A percentile compares a stretch with the other conserved stretches of the same genome.
Evolutionary conservation across 1,140 invertebrate species (phyloP).

Genomic region (Bombus fervidus): DNA sequence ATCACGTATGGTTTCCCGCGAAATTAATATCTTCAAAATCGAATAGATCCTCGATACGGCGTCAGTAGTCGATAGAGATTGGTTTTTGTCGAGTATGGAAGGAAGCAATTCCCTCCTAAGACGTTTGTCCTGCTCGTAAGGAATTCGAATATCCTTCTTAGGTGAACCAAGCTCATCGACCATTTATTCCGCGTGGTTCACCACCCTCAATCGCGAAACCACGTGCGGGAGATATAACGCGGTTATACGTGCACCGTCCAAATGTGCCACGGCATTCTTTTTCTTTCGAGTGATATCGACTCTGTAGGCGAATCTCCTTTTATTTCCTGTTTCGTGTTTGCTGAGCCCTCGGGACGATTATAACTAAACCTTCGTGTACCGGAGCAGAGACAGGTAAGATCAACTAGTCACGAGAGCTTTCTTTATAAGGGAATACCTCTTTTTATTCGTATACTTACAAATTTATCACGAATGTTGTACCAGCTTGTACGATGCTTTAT

Average conservation of each 20-base stretch:
- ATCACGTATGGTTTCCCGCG: constrained; percentile 5
- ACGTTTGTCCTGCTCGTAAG: constrained; percentile 33
- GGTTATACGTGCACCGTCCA: constrained; percentile 16
- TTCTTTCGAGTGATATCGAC: constrained; percentile 7
- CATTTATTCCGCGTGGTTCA: constrained; percentile 65
- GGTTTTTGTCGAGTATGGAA: constrained; percentile 22
- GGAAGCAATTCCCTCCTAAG: constrained; percentile 6
- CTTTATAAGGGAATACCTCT: background rate
- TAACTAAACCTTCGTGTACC: constrained; percentile 14
- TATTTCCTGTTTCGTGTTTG: background rate
- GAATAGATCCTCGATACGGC: background rate
- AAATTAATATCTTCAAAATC: constrained; percentile 34
- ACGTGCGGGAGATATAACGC: constrained; percentile 8
- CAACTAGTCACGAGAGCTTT: constrained; percentile 22
- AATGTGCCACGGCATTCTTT: constrained; percentile 11
- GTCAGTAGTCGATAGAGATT: constrained; percentile 2
- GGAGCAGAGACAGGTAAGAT: background rate
- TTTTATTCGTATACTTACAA: constrained; percentile 7
- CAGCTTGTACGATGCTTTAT: background rate
- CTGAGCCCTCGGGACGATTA: background rate
- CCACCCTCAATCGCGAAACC: constrained; percentile 52
- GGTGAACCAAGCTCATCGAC: constrained; percentile 39
- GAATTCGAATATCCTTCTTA: constrained; percentile 54
- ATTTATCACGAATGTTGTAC: background rate
- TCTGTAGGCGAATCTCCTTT: constrained; percentile 27